Evolutionary conservation across 2,113 vertebrate species (phyloP).

Genomic region (Seriola quinqueradiata): DNA sequence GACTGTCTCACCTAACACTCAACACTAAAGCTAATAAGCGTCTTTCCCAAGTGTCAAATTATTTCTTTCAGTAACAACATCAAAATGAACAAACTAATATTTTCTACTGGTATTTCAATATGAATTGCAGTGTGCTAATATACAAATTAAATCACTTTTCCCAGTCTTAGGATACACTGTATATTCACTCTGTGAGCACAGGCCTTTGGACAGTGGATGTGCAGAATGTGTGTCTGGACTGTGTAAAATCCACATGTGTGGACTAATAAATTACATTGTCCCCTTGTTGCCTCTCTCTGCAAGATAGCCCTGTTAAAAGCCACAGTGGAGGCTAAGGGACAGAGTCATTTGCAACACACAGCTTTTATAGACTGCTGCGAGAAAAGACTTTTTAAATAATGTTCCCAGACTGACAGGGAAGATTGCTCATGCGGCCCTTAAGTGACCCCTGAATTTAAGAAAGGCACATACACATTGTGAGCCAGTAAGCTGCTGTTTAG

Average conservation of each 20-base stretch:
- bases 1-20: neutral
- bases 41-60: too few relatives aligned
- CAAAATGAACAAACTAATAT: too few relatives aligned
- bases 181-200: neutral
- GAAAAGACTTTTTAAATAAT: slow-evolving; percentile 38
- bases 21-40: neutral
- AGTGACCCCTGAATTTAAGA: too few relatives aligned
- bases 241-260: slow-evolving; percentile 21
- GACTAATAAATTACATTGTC: slow-evolving; percentile 47
- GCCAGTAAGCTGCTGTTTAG: neutral
- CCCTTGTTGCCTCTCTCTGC: slow-evolving; percentile 30
- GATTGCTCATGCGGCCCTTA: too few relatives aligned
- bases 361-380: slow-evolving; percentile 48
- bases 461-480: too few relatives aligned
- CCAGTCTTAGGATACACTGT: neutral
- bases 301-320: slow-evolving; percentile 47
- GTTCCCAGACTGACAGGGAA: neutral
- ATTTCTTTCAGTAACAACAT: too few relatives aligned
- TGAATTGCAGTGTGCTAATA: neutral
- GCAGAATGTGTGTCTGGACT: slow-evolving; percentile 6
- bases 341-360: slow-evolving; percentile 38
- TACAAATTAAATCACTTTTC: neutral
- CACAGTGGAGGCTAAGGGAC: slow-evolving; percentile 34
- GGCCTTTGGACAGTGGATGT: neutral
- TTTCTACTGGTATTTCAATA: too few relatives aligned